Evolutionary conservation across 1,140 invertebrate genomes (phyloP).

Genomic region (Hyphantria cunea): DNA sequence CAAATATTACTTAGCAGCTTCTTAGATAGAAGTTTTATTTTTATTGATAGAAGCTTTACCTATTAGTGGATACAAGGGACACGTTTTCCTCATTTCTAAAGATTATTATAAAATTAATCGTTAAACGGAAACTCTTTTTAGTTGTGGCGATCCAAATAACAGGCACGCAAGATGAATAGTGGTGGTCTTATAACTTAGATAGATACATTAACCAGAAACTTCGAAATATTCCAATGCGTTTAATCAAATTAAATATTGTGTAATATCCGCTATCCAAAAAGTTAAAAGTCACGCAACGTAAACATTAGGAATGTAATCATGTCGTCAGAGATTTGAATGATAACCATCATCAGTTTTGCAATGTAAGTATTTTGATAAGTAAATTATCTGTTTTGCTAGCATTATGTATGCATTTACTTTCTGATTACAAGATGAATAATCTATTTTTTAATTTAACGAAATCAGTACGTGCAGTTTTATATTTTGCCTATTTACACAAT

Average conservation of each 20-base stretch:
- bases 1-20: no score
- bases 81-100: no score
- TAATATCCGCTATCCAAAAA: slow-evolving; percentile 7
- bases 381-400: background rate
- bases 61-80: no score
- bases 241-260: slow-evolving; percentile 5
- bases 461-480: no score
- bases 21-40: no score
- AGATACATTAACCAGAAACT: background rate
- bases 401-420: background rate
- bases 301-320: slow-evolving; percentile 14
- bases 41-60: no score
- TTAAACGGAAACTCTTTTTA: no score
- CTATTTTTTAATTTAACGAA: background rate
- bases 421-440: background rate
- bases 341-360: slow-evolving; percentile 15
- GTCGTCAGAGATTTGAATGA: slow-evolving; percentile 3
- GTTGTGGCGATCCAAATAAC: no score
- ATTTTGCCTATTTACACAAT: no score
- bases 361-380: slow-evolving; percentile 4
- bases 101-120: no score
- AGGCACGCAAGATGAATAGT: no score
- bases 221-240: background rate
- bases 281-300: slow-evolving; percentile 21
- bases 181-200: background rate